Evolutionary conservation across 2,888 invertebrate genomes (phyloP).

Genomic region (Bursaphelenchus okinawaensis): DNA sequence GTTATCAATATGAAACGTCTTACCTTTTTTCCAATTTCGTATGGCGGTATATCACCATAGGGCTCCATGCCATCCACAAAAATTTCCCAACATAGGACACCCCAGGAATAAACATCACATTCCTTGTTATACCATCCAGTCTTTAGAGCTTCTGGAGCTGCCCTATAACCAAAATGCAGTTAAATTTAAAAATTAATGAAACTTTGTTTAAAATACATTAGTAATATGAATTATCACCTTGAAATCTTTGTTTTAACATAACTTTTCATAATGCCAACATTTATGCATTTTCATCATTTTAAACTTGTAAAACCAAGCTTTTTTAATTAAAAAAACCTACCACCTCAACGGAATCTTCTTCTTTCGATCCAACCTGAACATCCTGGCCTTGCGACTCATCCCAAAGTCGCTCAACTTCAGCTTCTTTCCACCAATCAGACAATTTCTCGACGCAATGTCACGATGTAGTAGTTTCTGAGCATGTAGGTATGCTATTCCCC

Average conservation of each 20-base stretch:
- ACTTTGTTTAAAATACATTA: no score
- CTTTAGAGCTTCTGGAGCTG: slow-evolving; percentile 18
- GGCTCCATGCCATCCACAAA: slow-evolving; percentile 1
- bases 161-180: no score
- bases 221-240: no score
- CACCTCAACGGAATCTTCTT: slow-evolving; percentile 23
- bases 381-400: slow-evolving; percentile 30
- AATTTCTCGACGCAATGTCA: slow-evolving; percentile 30
- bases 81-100: slow-evolving; percentile 9
- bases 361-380: slow-evolving; percentile 31
- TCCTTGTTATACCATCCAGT: slow-evolving; percentile 20
- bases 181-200: no score
- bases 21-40: no score
- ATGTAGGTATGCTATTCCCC: slow-evolving; percentile 22
- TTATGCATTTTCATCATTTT: no score
- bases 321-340: neutral
- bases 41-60: no score
- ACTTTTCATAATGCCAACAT: no score
- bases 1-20: no score
- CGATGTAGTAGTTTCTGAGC: slow-evolving; percentile 25
- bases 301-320: neutral
- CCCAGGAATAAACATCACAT: slow-evolving; percentile 22
- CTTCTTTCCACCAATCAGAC: slow-evolving; percentile 15
- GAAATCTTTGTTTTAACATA: no score
- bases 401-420: slow-evolving; percentile 37